Evolutionary conservation across 64 coral and sea anemone species (phyloP), one percentile per base, ranked within the genome.

Genomic region (Exaiptasia diaphana): DNA sequence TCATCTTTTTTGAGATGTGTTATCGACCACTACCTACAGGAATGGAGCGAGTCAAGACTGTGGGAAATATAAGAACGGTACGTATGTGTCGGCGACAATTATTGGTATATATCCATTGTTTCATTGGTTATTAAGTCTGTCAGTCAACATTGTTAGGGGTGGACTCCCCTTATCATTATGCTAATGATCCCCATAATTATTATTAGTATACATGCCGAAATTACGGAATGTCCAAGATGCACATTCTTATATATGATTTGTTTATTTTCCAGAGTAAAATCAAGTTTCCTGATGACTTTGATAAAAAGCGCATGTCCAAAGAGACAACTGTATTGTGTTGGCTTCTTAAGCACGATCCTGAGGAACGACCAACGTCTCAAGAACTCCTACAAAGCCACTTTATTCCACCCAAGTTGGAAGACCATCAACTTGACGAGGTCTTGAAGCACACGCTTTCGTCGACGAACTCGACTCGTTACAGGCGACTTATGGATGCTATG

Each of bases 1-100:
- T 99, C 57, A 99, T 99, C 44, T 99, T 99, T 57, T 99, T 99
- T 53, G 95, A 99, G 67, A 99, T 99, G 95, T 92, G 89, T 30
- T 93, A 93, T n/a, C 60, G 80, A 53, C 90, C 90, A 1, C 45
- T 97, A 38, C 64, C 85, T 18, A 97, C 94, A 2, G 81, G 82
- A 2, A 97, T 97, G 94, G 94, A 97, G 45, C 76, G 94, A 70
- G 89, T 78, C 18, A 46, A 97, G 30, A 82, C 43, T 18, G 53
- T 97, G 0, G 94, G 84, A 12, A 88, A 92, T 37, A 33, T 92
- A 20, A 82, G 94, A 70, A 92, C 76, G 78, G 94, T 92, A 88
- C 37, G 94, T 88, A n/a, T n/a, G n/a, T n/a, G n/a, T n/a, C n/a
- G n/a, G n/a, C n/a, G n/a, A n/a, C n/a, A n/a, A n/a, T n/a, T n/a